A percentile compares a stretch with the other conserved stretches of the same genome.
Conservation (phyloP, 2,113 vertebrate species). For the Psephotus haematonotus region DNA sequence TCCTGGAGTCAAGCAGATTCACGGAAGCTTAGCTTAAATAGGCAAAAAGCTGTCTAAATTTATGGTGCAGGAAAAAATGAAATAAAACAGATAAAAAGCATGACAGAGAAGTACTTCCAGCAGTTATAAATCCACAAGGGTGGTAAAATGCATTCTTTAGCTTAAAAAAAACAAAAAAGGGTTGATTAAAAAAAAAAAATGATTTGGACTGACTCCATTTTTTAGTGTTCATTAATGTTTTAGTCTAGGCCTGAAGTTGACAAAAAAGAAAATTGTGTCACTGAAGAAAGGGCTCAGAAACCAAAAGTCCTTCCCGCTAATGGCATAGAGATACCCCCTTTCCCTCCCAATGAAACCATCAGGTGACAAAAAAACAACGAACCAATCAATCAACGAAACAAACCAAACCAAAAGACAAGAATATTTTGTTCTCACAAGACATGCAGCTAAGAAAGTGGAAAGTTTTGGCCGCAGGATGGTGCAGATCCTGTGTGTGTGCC, state of each 20-base stretch:
- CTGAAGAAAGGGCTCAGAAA: background rate
- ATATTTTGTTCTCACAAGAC: background rate
- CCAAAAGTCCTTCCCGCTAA: background rate
- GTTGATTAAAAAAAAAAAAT: background rate
- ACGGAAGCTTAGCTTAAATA: slow-evolving; percentile 7
- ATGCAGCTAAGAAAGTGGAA: background rate
- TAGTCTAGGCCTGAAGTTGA: background rate
- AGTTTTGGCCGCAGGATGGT: background rate
- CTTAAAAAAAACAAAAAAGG: background rate
- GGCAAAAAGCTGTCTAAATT: background rate
- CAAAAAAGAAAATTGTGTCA: background rate
- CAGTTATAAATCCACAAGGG: background rate
- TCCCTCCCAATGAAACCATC: background rate
- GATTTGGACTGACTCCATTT: background rate
- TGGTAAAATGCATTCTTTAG: background rate
- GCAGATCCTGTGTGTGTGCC: background rate
- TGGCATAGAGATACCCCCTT: background rate
- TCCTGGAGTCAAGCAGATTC: background rate
- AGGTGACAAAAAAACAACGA: background rate
- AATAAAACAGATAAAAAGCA: background rate
- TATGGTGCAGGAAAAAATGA: background rate
- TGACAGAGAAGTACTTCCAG: background rate
- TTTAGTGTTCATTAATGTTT: background rate
- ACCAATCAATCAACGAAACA: background rate
- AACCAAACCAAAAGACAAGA: background rate